phyloP scores from a whole-genome alignment of 2,888 invertebrate genomes.

The Apamea epomidion region DNA sequence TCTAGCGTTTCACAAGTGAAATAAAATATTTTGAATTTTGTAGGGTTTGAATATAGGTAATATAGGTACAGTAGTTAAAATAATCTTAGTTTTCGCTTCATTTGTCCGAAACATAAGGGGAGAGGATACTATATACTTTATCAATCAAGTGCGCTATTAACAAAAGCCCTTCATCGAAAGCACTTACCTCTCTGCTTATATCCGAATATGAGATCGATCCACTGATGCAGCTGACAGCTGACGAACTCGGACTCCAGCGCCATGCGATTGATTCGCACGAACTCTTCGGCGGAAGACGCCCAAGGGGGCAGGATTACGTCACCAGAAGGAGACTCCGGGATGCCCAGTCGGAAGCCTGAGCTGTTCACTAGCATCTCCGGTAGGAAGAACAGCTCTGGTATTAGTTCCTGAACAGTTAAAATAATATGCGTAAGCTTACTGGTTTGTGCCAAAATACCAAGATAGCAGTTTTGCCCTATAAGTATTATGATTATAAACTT shows the following conservation, averaged over 20 bases:
- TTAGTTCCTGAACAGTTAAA: slow-evolving; percentile 94
- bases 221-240: slow-evolving; percentile 99
- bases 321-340: slow-evolving; percentile 95
- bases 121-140: background rate
- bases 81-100: no score
- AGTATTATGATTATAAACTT: background rate
- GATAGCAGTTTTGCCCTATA: background rate
- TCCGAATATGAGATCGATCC: slow-evolving; percentile 99
- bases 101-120: background rate
- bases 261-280: slow-evolving; percentile 99
- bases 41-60: background rate
- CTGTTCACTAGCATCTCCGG: slow-evolving; percentile 99
- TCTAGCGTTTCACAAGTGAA: background rate
- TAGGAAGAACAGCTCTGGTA: slow-evolving; percentile 99
- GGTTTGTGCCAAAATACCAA: background rate
- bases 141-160: background rate
- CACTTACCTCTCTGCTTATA: slow-evolving; percentile 98
- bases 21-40: background rate
- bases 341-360: slow-evolving; percentile 95
- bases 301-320: slow-evolving; percentile 98
- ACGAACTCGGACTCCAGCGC: slow-evolving; percentile 99
- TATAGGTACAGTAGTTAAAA: no score
- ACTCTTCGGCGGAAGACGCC: slow-evolving; percentile 99
- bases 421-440: background rate
- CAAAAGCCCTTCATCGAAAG: background rate